These are phyloP conservation scores for Cololabis saira DNA, from an alignment of 2,113 vertebrate species.

Conservation along the genomic window DNA sequence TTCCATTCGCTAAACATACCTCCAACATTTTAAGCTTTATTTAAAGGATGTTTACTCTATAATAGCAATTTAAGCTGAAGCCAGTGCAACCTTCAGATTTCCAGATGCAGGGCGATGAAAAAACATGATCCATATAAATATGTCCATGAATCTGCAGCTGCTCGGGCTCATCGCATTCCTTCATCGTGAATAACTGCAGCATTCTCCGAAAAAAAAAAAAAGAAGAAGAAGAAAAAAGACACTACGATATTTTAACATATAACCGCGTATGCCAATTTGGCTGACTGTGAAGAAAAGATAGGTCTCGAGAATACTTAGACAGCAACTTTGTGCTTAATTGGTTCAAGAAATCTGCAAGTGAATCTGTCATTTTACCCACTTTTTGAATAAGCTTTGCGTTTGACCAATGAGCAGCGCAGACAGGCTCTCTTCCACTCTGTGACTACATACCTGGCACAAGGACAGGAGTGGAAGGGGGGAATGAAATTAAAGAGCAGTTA, in stretches of 20 bases:
- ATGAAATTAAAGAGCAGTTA: slow-evolving; percentile 73
- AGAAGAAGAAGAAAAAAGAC: slow-evolving; percentile 33
- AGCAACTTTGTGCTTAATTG: slow-evolving; percentile 50
- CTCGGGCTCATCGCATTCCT: slow-evolving; percentile 65
- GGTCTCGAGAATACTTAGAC: slow-evolving; percentile 36
- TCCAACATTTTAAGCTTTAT: too few species aligned
- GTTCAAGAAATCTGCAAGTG: slow-evolving; percentile 44
- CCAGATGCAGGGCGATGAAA: neutral
- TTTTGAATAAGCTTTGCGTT: slow-evolving; percentile 42
- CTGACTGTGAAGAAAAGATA: slow-evolving; percentile 21
- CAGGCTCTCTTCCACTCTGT: slow-evolving; percentile 25
- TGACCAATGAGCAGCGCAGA: slow-evolving; percentile 47
- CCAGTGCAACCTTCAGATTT: neutral
- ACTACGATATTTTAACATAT: slow-evolving; percentile 29
- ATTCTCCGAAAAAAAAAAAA: slow-evolving; percentile 49
- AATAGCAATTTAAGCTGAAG: too few species aligned
- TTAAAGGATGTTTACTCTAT: too few species aligned
- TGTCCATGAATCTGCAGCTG: slow-evolving; percentile 50
- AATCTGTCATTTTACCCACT: slow-evolving; percentile 28
- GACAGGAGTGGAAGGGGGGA: slow-evolving; percentile 53
- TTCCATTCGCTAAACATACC: too few species aligned
- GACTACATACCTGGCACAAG: slow-evolving; percentile 68
- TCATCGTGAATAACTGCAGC: slow-evolving; percentile 58
- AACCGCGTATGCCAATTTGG: slow-evolving; percentile 37
- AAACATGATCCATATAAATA: slow-evolving; percentile 19